Conservation (phyloP, 2,888 invertebrate genomes). For the Lycocerus yunnanus region DNA sequence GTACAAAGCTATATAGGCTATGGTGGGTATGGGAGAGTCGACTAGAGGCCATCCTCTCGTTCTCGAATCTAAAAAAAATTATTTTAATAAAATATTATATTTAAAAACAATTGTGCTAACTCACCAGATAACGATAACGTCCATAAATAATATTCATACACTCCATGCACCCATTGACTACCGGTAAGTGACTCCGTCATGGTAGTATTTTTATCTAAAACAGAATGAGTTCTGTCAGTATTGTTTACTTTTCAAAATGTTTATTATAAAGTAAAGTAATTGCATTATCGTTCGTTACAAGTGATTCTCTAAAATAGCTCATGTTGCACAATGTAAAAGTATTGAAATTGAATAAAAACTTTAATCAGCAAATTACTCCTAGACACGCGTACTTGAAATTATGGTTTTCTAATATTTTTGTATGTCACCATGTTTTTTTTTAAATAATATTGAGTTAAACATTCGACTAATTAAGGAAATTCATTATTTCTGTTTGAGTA, state of each 20-base stretch:
- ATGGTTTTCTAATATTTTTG: not conserved
- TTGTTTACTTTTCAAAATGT: not conserved
- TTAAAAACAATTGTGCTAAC: conserved; percentile 14
- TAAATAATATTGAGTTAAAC: not conserved
- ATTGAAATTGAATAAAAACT: not conserved
- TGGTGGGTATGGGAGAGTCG: conserved; percentile 77
- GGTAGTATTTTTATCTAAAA: conserved; percentile 12
- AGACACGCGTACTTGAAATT: not conserved
- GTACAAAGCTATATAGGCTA: conserved; percentile 72
- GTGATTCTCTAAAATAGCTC: not conserved
- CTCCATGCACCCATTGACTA: conserved; percentile 59
- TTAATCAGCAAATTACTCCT: not conserved
- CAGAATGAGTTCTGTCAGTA: not conserved
- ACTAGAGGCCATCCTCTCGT: conserved; percentile 86
- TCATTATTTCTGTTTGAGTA: not conserved
- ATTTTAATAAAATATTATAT: not conserved
- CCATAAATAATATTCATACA: conserved; percentile 76
- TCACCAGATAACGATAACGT: conserved; percentile 77
- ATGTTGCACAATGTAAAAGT: not conserved
- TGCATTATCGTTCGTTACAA: not conserved
- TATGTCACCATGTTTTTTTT: not conserved
- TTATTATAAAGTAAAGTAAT: not conserved
- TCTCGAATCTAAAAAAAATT: conserved; percentile 67
- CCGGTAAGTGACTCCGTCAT: conserved; percentile 54
- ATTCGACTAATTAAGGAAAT: not conserved